These are phyloP conservation scores for Drosophila sturtevanti DNA, from an alignment of 1,140 invertebrate species.

Conservation along the genomic window DNA sequence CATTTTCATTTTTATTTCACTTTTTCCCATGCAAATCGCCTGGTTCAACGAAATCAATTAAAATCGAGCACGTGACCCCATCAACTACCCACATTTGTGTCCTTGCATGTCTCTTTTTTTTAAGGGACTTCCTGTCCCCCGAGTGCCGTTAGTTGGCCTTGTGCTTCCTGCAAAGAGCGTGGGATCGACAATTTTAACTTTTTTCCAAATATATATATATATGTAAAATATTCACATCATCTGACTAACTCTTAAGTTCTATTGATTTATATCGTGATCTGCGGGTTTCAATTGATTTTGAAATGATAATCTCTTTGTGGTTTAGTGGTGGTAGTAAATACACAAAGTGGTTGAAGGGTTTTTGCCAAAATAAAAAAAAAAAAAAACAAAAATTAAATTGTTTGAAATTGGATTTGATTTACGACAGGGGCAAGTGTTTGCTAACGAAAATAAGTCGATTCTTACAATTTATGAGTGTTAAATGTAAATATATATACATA, in stretches of 20 bases:
- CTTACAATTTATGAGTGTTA: conserved; percentile 34
- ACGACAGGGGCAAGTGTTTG: conserved; percentile 63
- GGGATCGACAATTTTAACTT: conserved; percentile 41
- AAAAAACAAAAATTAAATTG: conserved; percentile 13
- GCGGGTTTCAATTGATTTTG: conserved; percentile 72
- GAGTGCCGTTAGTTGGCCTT: conserved; percentile 59
- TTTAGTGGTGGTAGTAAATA: conserved; percentile 39
- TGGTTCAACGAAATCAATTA: conserved; percentile 66
- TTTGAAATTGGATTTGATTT: conserved; percentile 66
- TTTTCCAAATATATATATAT: conserved; percentile 9
- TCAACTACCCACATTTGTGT: conserved; percentile 60
- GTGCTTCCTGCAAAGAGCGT: conserved; percentile 55
- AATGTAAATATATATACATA: background rate
- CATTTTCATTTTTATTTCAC: background rate
- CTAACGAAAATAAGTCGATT: conserved; percentile 26
- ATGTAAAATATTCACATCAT: conserved; percentile 16
- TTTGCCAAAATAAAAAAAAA: background rate
- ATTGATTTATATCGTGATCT: conserved; percentile 66
- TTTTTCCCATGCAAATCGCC: conserved; percentile 71
- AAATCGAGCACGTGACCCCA: conserved; percentile 68
- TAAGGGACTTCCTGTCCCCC: conserved; percentile 60
- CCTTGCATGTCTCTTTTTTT: conserved; percentile 41
- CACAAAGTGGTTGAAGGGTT: conserved; percentile 12
- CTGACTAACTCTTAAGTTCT: conserved; percentile 38
- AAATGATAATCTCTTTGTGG: conserved; percentile 52